Evolutionary conservation across 2,888 invertebrate species (phyloP).

Genomic region (Cantharis rufa): DNA sequence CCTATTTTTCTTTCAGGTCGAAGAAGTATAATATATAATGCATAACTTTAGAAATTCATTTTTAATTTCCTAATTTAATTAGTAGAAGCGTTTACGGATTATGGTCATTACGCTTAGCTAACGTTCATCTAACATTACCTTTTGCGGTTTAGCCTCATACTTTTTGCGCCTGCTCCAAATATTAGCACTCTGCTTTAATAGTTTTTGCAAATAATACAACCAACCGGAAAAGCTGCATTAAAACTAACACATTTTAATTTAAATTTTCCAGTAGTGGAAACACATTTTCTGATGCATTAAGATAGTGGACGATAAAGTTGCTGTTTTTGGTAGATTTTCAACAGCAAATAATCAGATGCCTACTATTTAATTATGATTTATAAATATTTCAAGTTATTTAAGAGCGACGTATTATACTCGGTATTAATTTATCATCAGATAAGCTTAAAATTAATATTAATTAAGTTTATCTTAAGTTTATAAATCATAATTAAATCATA

Average conservation of each 20-base stretch:
- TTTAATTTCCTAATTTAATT: no score
- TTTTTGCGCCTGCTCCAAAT: not conserved
- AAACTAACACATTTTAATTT: no score
- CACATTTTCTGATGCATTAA: not conserved
- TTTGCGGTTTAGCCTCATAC: not conserved
- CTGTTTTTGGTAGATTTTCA: not conserved
- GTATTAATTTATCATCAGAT: not conserved
- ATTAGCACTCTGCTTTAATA: no score
- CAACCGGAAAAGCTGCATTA: no score
- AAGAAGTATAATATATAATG: no score
- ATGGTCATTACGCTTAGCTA: no score
- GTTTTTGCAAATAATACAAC: no score
- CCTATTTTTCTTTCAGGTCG: no score
- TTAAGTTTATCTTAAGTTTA: not conserved
- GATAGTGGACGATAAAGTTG: not conserved
- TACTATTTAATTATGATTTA: not conserved
- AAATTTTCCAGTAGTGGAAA: no score
- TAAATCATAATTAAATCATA: not conserved
- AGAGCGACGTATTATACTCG: not conserved
- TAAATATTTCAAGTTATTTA: not conserved
- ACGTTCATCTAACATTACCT: not conserved
- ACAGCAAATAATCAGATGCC: not conserved
- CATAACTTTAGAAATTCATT: no score
- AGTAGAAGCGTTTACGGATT: no score
- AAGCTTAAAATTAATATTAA: not conserved